Evolutionary conservation across 2,888 invertebrate genomes (phyloP), one percentile per base, ranked within the genome.

Genomic region (Neoaliturus tenellus): DNA sequence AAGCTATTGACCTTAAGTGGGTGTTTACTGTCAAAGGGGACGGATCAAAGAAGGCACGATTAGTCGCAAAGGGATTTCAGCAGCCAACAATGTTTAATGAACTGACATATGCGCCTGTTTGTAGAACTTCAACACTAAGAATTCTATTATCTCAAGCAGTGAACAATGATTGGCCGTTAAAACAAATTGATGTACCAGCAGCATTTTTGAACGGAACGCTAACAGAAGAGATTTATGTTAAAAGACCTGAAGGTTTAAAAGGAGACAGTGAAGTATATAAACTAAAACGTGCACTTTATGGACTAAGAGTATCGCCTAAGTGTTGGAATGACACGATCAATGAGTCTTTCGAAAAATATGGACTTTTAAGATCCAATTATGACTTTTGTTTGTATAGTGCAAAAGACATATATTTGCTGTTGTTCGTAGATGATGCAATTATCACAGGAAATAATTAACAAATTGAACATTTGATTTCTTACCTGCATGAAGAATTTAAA

Each of bases 21-120:
- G 75, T 85, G 20, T 86, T 84, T 73, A 69, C 62, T 44, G 80
- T 62, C 5, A 85, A 85, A 81, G 82, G 78, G 33, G 84, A 86
- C 55, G 83, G 82, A 1, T 48, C 81, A 4, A 82, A 83, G 33
- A 86, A 85, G 44, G 86, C 85, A 0, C 39, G 86, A 31, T 75
- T 86, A 2, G 85, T 86, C 12, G 84, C 86, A 25, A 81, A 82
- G 67, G 85, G 85, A 28, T 86, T 85, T 80, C 82, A 83, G 41
- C 62, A 82, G 41, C 69, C 82, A 67, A 44, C 23, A 3, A 20
- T 10, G 1, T 23, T 23, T 0, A 33, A 55, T 80, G 55, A 80
- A 33, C 31, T 31, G 17, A 31, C 80, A 25, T 58, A 62, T 39
- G 33, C 81, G 6, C 81, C 81, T 39, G 62, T 81, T 8, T 81